Conservation (phyloP, 35 echinoderm and acorn worm genomes). For the Lytechinus variegatus region DNA sequence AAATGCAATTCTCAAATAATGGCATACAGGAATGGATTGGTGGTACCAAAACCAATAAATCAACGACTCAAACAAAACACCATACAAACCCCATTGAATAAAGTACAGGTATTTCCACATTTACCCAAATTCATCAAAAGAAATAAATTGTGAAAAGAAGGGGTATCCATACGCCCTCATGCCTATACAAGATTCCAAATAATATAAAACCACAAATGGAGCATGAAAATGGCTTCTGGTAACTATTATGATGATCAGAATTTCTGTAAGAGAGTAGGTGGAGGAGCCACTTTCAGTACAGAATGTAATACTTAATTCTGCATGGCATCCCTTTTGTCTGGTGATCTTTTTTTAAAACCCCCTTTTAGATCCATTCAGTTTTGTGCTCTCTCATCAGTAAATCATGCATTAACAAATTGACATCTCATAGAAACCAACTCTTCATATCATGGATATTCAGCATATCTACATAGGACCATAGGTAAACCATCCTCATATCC, state of each 20-base stretch:
- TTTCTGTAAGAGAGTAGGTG: background rate
- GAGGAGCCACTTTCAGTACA: background rate
- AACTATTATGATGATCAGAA: background rate
- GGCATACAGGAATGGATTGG: background rate
- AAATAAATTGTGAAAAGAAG: background rate
- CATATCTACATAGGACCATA: background rate
- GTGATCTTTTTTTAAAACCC: background rate
- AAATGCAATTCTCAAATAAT: background rate
- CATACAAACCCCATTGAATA: background rate
- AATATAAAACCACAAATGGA: background rate
- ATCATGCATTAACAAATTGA: background rate
- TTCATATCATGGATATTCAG: background rate
- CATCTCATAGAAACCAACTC: background rate
- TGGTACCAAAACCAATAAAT: background rate
- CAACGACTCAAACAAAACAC: background rate
- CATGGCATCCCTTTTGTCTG: background rate
- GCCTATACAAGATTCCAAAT: background rate
- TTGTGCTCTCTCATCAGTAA: background rate
- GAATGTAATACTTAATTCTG: constrained; percentile 13
- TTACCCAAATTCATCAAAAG: background rate
- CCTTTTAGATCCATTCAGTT: background rate
- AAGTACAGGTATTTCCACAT: background rate
- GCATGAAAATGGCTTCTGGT: constrained; percentile 1
- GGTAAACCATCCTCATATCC: background rate
- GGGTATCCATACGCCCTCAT: background rate